These are phyloP conservation scores for Celastrina argiolus DNA, from an alignment of 2,888 invertebrate species.

Conservation along the genomic window DNA sequence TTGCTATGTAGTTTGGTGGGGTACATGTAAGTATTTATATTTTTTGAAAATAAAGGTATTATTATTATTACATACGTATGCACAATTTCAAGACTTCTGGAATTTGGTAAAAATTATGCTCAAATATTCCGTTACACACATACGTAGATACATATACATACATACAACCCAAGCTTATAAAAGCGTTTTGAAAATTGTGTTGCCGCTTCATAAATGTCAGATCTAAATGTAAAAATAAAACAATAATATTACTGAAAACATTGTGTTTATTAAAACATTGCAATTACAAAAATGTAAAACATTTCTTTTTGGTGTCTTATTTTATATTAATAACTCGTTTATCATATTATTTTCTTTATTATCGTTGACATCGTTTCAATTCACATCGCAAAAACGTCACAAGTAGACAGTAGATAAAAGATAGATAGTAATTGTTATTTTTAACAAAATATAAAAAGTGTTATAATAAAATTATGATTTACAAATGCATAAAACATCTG, in stretches of 20 bases:
- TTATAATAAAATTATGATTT: neutral
- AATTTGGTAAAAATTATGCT: too few relatives aligned
- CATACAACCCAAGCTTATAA: too few relatives aligned
- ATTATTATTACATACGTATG: too few relatives aligned
- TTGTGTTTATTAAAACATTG: conserved; percentile 31
- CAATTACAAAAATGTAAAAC: conserved; percentile 46
- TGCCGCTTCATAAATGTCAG: too few relatives aligned
- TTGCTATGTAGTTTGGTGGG: too few relatives aligned
- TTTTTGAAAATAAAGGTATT: too few relatives aligned
- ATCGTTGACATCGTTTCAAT: neutral
- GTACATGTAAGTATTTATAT: too few relatives aligned
- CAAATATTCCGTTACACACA: too few relatives aligned
- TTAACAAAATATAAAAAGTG: neutral
- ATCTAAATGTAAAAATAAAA: conserved; percentile 25
- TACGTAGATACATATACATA: too few relatives aligned
- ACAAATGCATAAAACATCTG: neutral
- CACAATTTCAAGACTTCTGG: too few relatives aligned
- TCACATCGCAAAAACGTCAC: neutral
- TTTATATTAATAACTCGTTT: too few relatives aligned
- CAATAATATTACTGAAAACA: conserved; percentile 21
- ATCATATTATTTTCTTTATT: neutral
- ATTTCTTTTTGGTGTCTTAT: conserved; percentile 30
- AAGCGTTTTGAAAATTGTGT: too few relatives aligned
- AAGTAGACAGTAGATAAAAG: neutral
- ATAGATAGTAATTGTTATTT: neutral